Base-by-base conservation (phyloP, 2,888 invertebrate species). In the Arge pagana region DNA sequence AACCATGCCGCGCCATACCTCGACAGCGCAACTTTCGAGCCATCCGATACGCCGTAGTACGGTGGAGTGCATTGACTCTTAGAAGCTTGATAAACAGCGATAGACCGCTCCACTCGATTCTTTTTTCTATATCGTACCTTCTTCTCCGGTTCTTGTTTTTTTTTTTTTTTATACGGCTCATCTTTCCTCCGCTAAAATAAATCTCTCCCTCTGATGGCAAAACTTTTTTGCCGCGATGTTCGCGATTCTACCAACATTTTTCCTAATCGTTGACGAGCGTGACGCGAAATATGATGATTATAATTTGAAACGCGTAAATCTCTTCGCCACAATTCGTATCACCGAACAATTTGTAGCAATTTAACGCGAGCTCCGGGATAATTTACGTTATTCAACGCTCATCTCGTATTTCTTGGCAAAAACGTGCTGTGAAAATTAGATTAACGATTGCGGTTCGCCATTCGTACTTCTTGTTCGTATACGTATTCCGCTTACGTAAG, bases 61-160 rank as follows among this genome's bases (percentile, higher is more conserved):
- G 58, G 56, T 61, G 62, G 63, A 69, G 70, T 70, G 66, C 71
- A 70, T 69, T 68, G 71, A 70, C 71, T 68, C 62, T 62, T 59
- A 5, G 42, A 30, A 41, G 53, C 61, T 58, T 62, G 61, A 62
- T 60, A 62, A 62, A 62, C 60, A 59, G 52, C 48, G 50, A 28
- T 43, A 26, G 26, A 26, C n/a, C 8, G 8, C n/a, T 7, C 7
- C 8, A n/a, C n/a, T 26, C n/a, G 7, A 26, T n/a, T 2, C n/a
- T n/a, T 26, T 26, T n/a, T 26, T 26, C 1, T 1, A 26, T 26
- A 26, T n/a, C n/a, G n/a, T 26, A 10, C n/a, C n/a, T 1, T 26
- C n/a, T 26, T 26, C 28, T 26, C n/a, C 28, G 28, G n/a, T n/a
- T n/a, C 28, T 26, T n/a, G 28, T 26, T 8, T 26, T 26, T 26